These are phyloP conservation scores for Gnatocerus cornutus DNA, from an alignment of 2,888 invertebrate genomes.

Conservation along the genomic window DNA sequence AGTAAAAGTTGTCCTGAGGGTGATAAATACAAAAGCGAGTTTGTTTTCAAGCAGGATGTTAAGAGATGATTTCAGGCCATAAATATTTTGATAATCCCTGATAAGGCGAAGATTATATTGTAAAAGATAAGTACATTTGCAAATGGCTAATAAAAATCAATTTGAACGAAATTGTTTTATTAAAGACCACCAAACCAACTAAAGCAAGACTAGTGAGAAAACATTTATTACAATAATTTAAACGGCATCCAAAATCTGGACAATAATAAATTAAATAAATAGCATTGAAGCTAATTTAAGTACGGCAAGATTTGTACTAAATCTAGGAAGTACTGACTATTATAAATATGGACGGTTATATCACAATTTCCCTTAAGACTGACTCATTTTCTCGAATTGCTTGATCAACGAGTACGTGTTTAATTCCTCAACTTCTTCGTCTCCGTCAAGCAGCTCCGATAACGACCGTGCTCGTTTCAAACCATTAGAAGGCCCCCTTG, in stretches of 20 bases:
- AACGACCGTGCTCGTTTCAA: conserved; percentile 80
- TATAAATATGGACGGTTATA: conserved; percentile 47
- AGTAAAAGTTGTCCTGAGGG: conserved; percentile 78
- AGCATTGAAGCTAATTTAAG: conserved; percentile 40
- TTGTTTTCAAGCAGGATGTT: conserved; percentile 90
- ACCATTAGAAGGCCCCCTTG: conserved; percentile 42
- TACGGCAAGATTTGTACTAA: conserved; percentile 53
- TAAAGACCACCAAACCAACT: conserved; percentile 24
- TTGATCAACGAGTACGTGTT: conserved; percentile 85
- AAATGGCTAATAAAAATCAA: conserved; percentile 11
- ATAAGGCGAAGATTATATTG: conserved; percentile 7
- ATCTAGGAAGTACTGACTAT: conserved; percentile 39
- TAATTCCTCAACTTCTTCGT: conserved; percentile 74
- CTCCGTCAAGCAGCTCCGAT: conserved; percentile 80
- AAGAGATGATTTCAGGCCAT: conserved; percentile 8
- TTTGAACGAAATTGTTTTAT: conserved; percentile 16
- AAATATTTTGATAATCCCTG: conserved; percentile 26
- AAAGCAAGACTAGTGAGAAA: conserved; percentile 34
- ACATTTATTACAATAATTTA: conserved; percentile 32
- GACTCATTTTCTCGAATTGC: conserved; percentile 85
- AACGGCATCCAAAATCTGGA: conserved; percentile 7
- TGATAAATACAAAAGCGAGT: conserved; percentile 83
- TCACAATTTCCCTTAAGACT: conserved; percentile 53
- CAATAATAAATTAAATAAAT: conserved; percentile 44
- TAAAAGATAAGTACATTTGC: background rate